These are phyloP conservation scores for Colaptes auratus DNA, from an alignment of 2,113 vertebrate species.

Conservation along the genomic window DNA sequence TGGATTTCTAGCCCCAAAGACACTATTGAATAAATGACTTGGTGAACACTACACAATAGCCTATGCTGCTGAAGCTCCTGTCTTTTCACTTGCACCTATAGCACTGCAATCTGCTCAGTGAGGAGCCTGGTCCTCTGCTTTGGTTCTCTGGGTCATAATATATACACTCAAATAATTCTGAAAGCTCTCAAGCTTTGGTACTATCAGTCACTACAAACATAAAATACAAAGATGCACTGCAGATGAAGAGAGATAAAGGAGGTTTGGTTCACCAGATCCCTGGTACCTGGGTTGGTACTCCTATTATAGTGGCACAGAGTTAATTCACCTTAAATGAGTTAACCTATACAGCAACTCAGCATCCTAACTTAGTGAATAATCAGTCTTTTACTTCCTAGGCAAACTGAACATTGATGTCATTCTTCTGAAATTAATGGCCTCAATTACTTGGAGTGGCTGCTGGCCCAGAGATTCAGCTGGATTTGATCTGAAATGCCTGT, in stretches of 20 bases:
- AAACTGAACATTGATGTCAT: conserved; percentile 35
- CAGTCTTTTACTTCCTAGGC: background rate
- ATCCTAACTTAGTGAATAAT: background rate
- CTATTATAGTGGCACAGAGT: background rate
- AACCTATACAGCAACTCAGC: background rate
- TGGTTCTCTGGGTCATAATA: background rate
- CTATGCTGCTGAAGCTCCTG: background rate
- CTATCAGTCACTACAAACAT: background rate
- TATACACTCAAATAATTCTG: background rate
- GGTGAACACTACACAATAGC: background rate
- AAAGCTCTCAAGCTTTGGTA: background rate
- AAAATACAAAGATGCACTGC: background rate
- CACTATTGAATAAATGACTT: background rate
- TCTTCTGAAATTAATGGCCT: conserved; percentile 23
- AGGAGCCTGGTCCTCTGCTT: background rate
- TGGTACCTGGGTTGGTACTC: background rate
- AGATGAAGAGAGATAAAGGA: background rate
- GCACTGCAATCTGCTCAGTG: background rate
- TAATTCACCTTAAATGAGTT: background rate
- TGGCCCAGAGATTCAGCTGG: conserved; percentile 46
- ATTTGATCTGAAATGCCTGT: conserved; percentile 31
- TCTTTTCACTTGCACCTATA: background rate
- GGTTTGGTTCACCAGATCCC: background rate
- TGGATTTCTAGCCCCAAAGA: background rate
- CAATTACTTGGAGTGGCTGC: conserved; percentile 5